Evolutionary conservation across 2,888 invertebrate species (phyloP).

Genomic region (Tricholauxania praeusta): DNA sequence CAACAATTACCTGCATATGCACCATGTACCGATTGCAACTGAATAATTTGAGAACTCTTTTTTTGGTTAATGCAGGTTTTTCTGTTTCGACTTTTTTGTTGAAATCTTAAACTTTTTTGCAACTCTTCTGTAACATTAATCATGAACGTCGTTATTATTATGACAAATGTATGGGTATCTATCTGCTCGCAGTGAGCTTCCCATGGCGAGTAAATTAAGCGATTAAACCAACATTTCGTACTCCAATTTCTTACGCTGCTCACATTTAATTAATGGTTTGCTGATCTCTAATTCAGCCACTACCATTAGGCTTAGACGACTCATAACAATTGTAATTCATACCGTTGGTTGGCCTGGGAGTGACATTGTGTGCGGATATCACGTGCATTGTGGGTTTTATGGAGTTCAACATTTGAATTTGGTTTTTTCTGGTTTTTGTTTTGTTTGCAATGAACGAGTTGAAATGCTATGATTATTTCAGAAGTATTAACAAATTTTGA

Average conservation of each 20-base stretch:
- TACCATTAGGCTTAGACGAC: too few species aligned
- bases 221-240: conserved; percentile 8
- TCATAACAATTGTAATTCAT: background rate
- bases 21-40: background rate
- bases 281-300: too few species aligned
- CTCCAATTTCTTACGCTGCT: background rate
- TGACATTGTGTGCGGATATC: conserved; percentile 14
- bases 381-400: background rate
- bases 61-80: conserved; percentile 18
- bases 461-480: too few species aligned
- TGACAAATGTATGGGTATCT: background rate
- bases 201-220: conserved; percentile 22
- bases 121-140: background rate
- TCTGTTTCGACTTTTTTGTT: conserved; percentile 21
- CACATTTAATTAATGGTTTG: conserved; percentile 20
- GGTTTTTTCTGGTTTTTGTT: too few species aligned
- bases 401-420: too few species aligned
- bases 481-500: too few species aligned
- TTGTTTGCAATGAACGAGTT: too few species aligned
- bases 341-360: background rate
- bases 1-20: background rate
- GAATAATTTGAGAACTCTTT: conserved; percentile 30
- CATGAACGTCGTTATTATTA: background rate
- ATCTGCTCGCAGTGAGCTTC: background rate
- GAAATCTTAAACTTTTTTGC: background rate